Percentiles rank a stretch among this genome's conserved stretches.
phyloP scores from a whole-genome alignment of 2,797 vertebrate genomes.

The Clarias fuscus region DNA sequence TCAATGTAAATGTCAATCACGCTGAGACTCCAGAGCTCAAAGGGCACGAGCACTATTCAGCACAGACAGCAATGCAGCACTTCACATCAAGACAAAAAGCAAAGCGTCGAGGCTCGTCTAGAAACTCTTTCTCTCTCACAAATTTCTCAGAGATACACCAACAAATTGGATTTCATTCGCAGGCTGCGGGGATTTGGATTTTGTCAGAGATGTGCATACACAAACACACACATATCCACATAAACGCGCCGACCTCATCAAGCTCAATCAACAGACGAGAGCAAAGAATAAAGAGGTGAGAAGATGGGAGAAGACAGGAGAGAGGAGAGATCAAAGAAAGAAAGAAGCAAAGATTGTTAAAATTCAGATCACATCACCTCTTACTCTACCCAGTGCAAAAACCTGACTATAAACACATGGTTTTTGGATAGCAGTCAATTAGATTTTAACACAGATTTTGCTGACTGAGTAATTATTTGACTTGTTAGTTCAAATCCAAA shows the following conservation, averaged over 20 bases:
- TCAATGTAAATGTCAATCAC: slow-evolving; percentile 42
- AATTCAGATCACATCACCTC: slow-evolving; percentile 10
- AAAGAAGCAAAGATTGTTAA: background rate
- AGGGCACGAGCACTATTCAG: slow-evolving; percentile 14
- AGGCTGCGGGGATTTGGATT: slow-evolving; percentile 7
- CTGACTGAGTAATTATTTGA: background rate
- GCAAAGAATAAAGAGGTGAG: background rate
- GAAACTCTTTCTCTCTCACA: background rate
- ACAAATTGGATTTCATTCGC: slow-evolving; percentile 43
- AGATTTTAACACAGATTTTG: background rate
- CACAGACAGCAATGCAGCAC: slow-evolving; percentile 23
- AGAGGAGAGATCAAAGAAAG: background rate
- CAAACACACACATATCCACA: background rate
- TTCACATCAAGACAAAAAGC: background rate
- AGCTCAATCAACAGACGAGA: slow-evolving; percentile 38
- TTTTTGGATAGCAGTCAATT: background rate
- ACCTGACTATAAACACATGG: background rate
- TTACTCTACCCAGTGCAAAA: background rate
- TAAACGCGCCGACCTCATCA: slow-evolving; percentile 15
- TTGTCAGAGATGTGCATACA: slow-evolving; percentile 15
- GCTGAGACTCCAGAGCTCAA: slow-evolving; percentile 39
- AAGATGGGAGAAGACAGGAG: background rate
- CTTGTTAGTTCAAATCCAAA: background rate
- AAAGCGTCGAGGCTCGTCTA: background rate
- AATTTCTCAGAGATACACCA: slow-evolving; percentile 32